phyloP scores from a whole-genome alignment of 92 coral and sea anemone genomes.

The Palythoa caribaeorum region DNA sequence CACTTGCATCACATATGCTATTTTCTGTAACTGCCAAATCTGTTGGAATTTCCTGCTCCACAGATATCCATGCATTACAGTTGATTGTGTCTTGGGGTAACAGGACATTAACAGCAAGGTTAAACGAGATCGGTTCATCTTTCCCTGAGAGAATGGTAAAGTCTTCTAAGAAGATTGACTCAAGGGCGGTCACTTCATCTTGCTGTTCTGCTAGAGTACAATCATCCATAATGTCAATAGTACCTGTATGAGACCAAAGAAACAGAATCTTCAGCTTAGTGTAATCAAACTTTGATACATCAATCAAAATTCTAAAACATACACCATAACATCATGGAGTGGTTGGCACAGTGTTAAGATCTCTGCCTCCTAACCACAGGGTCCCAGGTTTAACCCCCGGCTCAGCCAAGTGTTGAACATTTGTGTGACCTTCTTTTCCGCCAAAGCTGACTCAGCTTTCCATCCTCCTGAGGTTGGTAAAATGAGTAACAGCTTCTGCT shows the following conservation, averaged over 20 bases:
- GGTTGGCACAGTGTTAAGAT: too few relatives aligned
- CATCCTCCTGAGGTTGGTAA: too few relatives aligned
- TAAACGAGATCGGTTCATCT: slow-evolving; percentile 64
- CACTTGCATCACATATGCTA: slow-evolving; percentile 2
- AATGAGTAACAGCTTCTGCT: too few relatives aligned
- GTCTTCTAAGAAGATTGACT: slow-evolving; percentile 86
- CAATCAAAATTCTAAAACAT: too few relatives aligned
- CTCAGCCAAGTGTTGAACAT: too few relatives aligned
- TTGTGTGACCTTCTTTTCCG: too few relatives aligned
- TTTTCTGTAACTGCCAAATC: background rate
- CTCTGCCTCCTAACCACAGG: too few relatives aligned
- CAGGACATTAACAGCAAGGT: slow-evolving; percentile 71
- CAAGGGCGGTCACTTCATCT: slow-evolving; percentile 83
- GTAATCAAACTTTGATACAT: too few relatives aligned
- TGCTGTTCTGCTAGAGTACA: slow-evolving; percentile 71
- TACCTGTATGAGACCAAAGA: background rate
- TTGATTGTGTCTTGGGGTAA: slow-evolving; percentile 71
- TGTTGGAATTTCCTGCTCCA: slow-evolving; percentile 47
- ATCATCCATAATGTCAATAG: slow-evolving; percentile 1
- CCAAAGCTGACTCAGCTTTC: too few relatives aligned
- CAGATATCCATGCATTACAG: slow-evolving; percentile 81
- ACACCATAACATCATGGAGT: too few relatives aligned
- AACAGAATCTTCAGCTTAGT: background rate
- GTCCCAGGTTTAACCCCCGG: too few relatives aligned
- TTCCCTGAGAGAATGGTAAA: slow-evolving; percentile 59